Evolutionary conservation across 2,113 vertebrate species (phyloP).

Genomic region (Rhinoderma darwinii): DNA sequence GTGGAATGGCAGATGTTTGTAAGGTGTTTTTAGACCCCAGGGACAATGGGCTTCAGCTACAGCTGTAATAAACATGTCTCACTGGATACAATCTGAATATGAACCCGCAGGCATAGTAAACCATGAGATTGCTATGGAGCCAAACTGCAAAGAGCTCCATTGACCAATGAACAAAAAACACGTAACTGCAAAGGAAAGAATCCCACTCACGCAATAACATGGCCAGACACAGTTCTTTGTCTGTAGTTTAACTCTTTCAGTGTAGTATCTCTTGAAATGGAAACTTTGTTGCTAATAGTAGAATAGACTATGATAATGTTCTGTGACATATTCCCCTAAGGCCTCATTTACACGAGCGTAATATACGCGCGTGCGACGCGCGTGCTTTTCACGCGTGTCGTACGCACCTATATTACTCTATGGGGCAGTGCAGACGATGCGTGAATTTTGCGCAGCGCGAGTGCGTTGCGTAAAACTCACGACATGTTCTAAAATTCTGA

Average conservation of each 20-base stretch:
- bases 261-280: background rate
- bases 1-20: constrained; percentile 35
- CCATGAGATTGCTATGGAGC: background rate
- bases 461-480: too few relatives aligned
- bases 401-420: too few relatives aligned
- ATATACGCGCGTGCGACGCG: too few relatives aligned
- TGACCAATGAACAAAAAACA: background rate
- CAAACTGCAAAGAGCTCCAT: background rate
- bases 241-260: background rate
- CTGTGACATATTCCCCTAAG: too few relatives aligned
- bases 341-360: too few relatives aligned
- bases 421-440: too few relatives aligned
- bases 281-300: too few relatives aligned
- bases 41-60: constrained; percentile 17
- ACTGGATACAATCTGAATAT: constrained; percentile 22
- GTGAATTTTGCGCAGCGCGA: too few relatives aligned
- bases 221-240: background rate
- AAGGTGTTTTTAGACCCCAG: constrained; percentile 20
- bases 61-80: constrained; percentile 26
- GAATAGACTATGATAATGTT: too few relatives aligned
- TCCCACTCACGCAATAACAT: background rate
- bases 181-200: background rate
- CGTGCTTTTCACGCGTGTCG: too few relatives aligned
- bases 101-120: background rate
- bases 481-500: too few relatives aligned